phyloP scores from a whole-genome alignment of 2,113 vertebrate species.

The Harpagus bidentatus region DNA sequence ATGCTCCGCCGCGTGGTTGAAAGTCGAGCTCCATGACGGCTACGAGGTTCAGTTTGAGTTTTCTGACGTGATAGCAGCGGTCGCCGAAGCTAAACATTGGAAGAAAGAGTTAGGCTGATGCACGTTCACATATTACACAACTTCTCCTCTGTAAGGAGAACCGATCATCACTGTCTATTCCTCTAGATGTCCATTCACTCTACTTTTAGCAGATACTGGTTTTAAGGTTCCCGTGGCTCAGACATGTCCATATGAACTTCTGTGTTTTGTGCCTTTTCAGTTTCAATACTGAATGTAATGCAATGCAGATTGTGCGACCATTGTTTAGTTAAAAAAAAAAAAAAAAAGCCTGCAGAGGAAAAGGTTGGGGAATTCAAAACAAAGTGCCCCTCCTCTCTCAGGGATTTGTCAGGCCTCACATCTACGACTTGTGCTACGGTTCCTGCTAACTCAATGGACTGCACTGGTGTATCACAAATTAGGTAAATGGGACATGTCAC shows the following conservation, averaged over 20 bases:
- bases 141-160: background rate
- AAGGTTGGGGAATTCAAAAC: background rate
- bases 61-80: slow-evolving; percentile 94
- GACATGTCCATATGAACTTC: background rate
- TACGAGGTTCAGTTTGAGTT: slow-evolving; percentile 82
- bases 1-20: slow-evolving; percentile 94
- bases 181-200: background rate
- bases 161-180: background rate
- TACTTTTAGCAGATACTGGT: fast-evolving
- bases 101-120: background rate
- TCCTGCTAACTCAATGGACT: background rate
- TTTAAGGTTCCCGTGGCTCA: background rate
- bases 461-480: background rate
- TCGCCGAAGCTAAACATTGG: slow-evolving; percentile 81
- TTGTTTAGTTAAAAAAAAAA: background rate
- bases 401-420: background rate
- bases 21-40: slow-evolving; percentile 86
- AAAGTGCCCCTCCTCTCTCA: background rate
- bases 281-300: background rate
- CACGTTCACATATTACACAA: background rate
- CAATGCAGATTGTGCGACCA: background rate
- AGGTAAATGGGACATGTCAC: background rate
- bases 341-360: background rate
- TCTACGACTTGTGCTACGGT: fast-evolving
- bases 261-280: background rate